Evolutionary conservation across 2,797 vertebrate genomes (phyloP), one percentile per base, ranked within the genome.

Genomic region (Xiphorhynchus erythropygius): DNA sequence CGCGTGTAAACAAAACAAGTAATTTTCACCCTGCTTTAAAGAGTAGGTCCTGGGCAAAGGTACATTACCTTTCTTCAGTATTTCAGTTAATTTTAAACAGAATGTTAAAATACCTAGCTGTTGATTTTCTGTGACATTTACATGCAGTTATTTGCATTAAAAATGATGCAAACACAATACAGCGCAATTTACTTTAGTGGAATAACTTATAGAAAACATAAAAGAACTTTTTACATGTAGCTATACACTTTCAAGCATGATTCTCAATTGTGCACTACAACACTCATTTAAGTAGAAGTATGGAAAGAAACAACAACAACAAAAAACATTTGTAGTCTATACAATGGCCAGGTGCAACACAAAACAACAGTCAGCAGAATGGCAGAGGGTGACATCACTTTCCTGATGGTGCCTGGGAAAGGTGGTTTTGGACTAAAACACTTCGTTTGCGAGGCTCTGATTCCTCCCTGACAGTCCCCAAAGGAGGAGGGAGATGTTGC

Each of bases 31-130:
- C 62, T 55, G 21, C 25, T 63, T 91, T 64, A 50, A 73, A 68
- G 87, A 59, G 24, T 15, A 77, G 7, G 11, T 76, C 67, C 37
- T 49, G 16, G 14, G 25, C 21, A 91, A 74, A 78, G 3, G 8
- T 30, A 32, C 8, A 14, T n/a, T 82, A 52, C 1, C 16, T 68
- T 83, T 60, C 39, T 68, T 57, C 77, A 79, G 50, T 44, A 74
- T 83, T 89, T 92, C 73, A 8, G 12, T 63, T 89, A 6, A 13
- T 81, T 87, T 94, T 52, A 81, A 92, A 59, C 11, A 49, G 24
- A 5, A 57, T 33, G 7, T 60, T 75, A 84, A 80, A 83, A 92
- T 50, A 74, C 2, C 63, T 52, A 80, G 10, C 28, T 62, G 65
- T 69, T 68, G 68, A 77, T 94, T 83, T 91, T 83, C 50, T 65